Conservation (phyloP, 2,797 vertebrate genomes). For the Hippopotamyrus pictus region DNA sequence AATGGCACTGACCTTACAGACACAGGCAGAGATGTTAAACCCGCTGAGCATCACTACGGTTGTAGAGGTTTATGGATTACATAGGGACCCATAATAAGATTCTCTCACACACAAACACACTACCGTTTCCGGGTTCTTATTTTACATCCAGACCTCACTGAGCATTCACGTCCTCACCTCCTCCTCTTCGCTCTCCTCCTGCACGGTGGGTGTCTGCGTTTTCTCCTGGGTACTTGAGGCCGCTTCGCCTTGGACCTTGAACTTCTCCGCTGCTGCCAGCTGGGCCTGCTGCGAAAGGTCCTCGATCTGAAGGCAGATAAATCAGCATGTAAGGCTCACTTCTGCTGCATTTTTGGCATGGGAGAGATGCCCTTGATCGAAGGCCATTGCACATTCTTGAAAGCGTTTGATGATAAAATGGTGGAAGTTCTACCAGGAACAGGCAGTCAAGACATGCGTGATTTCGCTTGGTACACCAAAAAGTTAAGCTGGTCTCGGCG, state of each 20-base stretch:
- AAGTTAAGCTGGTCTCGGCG: slow-evolving; percentile 68
- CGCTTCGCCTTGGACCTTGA: slow-evolving; percentile 95
- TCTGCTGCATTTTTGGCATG: background rate
- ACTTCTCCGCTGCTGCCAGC: slow-evolving; percentile 93
- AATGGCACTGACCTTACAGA: background rate
- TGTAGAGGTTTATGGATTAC: background rate
- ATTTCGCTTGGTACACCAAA: background rate
- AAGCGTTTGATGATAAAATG: background rate
- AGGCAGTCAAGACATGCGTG: background rate
- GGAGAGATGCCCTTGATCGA: background rate
- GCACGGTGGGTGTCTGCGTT: slow-evolving; percentile 97
- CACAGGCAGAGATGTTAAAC: background rate
- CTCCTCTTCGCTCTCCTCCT: slow-evolving; percentile 97
- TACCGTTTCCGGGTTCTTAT: background rate
- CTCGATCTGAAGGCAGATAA: slow-evolving; percentile 71
- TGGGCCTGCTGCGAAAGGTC: slow-evolving; percentile 98
- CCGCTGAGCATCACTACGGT: background rate
- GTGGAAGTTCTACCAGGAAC: background rate
- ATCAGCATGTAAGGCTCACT: background rate
- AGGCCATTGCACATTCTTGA: background rate
- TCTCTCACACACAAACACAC: too few relatives aligned
- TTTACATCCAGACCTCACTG: background rate
- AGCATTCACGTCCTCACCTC: slow-evolving; percentile 62
- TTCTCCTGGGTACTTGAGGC: slow-evolving; percentile 97
- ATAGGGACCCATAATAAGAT: background rate